Evolutionary conservation across 2,113 vertebrate genomes (phyloP).

Genomic region (Pontoporia blainvillei): DNA sequence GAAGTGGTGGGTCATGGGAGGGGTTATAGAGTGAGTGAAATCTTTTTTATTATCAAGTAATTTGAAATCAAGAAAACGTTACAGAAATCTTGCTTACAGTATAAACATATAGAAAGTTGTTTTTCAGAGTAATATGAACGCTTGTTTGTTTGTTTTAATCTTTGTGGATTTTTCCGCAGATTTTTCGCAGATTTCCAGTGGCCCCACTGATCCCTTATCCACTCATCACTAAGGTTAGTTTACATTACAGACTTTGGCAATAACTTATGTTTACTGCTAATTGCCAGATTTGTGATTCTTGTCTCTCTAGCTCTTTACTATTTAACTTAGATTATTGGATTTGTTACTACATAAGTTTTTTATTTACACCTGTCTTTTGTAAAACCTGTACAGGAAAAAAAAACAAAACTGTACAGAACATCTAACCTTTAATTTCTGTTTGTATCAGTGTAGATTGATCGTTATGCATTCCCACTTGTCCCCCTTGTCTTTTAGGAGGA

Average conservation of each 20-base stretch:
- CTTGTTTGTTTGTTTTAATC: slow-evolving; percentile 77
- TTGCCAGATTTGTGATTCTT: slow-evolving; percentile 80
- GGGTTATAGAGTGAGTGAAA: slow-evolving; percentile 68
- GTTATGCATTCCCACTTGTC: slow-evolving; percentile 77
- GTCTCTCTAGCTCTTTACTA: slow-evolving; percentile 76
- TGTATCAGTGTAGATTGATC: slow-evolving; percentile 67
- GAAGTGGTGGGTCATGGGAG: slow-evolving; percentile 52
- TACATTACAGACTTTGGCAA: slow-evolving; percentile 79
- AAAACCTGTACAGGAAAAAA: slow-evolving; percentile 70
- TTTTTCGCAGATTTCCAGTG: slow-evolving; percentile 89
- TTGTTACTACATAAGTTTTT: slow-evolving; percentile 77
- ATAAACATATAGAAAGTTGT: slow-evolving; percentile 74
- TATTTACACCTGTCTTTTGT: slow-evolving; percentile 69
- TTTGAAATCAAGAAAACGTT: slow-evolving; percentile 68
- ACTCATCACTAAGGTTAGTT: slow-evolving; percentile 89
- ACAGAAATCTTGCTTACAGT: slow-evolving; percentile 74
- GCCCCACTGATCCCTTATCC: slow-evolving; percentile 88
- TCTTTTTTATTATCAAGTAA: slow-evolving; percentile 67
- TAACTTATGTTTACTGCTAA: slow-evolving; percentile 79
- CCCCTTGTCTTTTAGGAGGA: slow-evolving; percentile 89
- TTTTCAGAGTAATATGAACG: slow-evolving; percentile 77
- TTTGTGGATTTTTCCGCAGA: slow-evolving; percentile 86
- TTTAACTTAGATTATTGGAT: slow-evolving; percentile 80
- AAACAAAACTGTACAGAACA: slow-evolving; percentile 68
- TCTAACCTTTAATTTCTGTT: slow-evolving; percentile 76